These are phyloP conservation scores for Spialia ferax DNA, from an alignment of 2,888 invertebrate species.

Conservation along the genomic window DNA sequence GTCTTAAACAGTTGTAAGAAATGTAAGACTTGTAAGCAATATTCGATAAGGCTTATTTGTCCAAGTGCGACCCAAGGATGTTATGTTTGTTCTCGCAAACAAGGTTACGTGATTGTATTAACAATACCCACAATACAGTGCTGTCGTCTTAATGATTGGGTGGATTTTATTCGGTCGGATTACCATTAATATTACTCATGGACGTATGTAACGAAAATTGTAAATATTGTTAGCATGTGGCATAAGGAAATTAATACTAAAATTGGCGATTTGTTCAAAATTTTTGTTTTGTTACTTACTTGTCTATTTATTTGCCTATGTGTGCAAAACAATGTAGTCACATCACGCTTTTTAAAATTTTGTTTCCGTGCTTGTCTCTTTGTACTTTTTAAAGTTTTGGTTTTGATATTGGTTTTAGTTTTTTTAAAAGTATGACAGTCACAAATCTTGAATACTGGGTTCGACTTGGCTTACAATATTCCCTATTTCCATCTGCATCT, in stretches of 20 bases:
- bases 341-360: too few relatives aligned
- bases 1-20: constrained; percentile 59
- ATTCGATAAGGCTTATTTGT: constrained; percentile 68
- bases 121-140: constrained; percentile 21
- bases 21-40: too few relatives aligned
- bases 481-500: constrained; percentile 10
- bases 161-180: constrained; percentile 25
- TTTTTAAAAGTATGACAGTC: too few relatives aligned
- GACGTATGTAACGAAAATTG: neutral
- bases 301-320: too few relatives aligned
- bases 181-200: constrained; percentile 19
- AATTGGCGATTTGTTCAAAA: too few relatives aligned
- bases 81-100: constrained; percentile 48
- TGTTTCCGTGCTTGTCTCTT: too few relatives aligned
- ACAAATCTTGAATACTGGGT: neutral
- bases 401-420: too few relatives aligned
- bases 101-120: constrained; percentile 43
- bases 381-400: too few relatives aligned
- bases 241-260: neutral
- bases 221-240: neutral
- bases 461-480: neutral
- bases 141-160: constrained; percentile 5
- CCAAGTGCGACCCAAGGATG: constrained; percentile 74
- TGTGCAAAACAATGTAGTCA: too few relatives aligned
- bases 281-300: too few relatives aligned